Conservation (phyloP, 1,140 invertebrate genomes). For the Tetragonula clypearis region DNA sequence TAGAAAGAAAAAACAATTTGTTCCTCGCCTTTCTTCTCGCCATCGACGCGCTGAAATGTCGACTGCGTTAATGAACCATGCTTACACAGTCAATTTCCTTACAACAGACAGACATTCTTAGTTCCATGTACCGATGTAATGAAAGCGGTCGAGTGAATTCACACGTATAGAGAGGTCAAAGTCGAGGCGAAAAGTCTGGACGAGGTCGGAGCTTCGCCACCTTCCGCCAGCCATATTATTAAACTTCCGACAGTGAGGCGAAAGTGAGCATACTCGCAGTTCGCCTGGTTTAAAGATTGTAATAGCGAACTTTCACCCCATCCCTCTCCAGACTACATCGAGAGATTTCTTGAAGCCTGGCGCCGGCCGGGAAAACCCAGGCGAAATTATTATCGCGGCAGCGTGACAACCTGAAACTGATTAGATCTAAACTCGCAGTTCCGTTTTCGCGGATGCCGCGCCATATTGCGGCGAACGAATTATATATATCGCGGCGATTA, state of each 20-base stretch:
- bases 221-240: slow-evolving; percentile 58
- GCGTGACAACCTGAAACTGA: slow-evolving; percentile 56
- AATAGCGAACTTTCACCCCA: slow-evolving; percentile 56
- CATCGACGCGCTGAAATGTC: no score
- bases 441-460: slow-evolving; percentile 16
- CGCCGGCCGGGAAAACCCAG: slow-evolving; percentile 31
- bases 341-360: slow-evolving; percentile 35
- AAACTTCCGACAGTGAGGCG: slow-evolving; percentile 48
- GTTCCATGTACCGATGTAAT: slow-evolving; percentile 42
- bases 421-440: slow-evolving; percentile 59
- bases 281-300: slow-evolving; percentile 45
- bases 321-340: slow-evolving; percentile 26
- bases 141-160: slow-evolving; percentile 42
- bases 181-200: slow-evolving; percentile 9
- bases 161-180: background rate
- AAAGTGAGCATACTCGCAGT: slow-evolving; percentile 45
- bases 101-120: background rate
- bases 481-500: slow-evolving; percentile 12
- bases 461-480: slow-evolving; percentile 28
- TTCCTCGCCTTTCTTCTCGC: no score
- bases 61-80: no score
- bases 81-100: background rate
- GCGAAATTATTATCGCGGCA: slow-evolving; percentile 53
- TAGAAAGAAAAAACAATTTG: no score
- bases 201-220: slow-evolving; percentile 40